A percentile compares a stretch with the other conserved stretches of the same genome.
These are phyloP conservation scores for Lasiommata megera DNA, from an alignment of 2,888 invertebrate species.

Conservation along the genomic window DNA sequence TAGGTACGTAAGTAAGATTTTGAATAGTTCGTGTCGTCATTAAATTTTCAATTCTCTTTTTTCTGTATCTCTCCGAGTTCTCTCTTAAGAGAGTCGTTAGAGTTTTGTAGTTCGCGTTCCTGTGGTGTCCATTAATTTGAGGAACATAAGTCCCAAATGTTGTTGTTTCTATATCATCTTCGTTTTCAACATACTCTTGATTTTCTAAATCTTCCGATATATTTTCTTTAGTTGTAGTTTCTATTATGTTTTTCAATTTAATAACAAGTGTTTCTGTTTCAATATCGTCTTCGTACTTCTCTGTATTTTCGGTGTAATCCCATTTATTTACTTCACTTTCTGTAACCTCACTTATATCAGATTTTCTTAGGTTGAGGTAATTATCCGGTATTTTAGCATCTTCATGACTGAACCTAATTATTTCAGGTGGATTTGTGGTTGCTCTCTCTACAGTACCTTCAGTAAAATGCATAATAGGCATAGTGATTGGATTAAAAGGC, in stretches of 20 bases:
- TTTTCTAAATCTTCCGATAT: slow-evolving; percentile 20
- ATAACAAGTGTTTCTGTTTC: slow-evolving; percentile 46
- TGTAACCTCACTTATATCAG: slow-evolving; percentile 30
- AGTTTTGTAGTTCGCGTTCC: slow-evolving; percentile 54
- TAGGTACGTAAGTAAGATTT: slow-evolving; percentile 50
- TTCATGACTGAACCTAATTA: slow-evolving; percentile 62
- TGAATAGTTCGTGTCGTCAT: slow-evolving; percentile 51
- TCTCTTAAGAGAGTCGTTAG: slow-evolving; percentile 45
- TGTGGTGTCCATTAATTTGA: slow-evolving; percentile 69
- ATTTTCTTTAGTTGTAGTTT: slow-evolving; percentile 37
- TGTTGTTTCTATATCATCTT: slow-evolving; percentile 30
- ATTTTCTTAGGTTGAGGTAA: slow-evolving; percentile 43
- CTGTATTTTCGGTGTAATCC: slow-evolving; percentile 24
- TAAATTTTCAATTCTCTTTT: slow-evolving; percentile 53
- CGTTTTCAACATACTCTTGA: slow-evolving; percentile 14
- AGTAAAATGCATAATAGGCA: slow-evolving; percentile 47
- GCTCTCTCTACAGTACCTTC: slow-evolving; percentile 42
- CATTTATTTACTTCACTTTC: slow-evolving; percentile 35
- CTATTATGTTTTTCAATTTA: slow-evolving; percentile 53
- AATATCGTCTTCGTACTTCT: slow-evolving; percentile 25
- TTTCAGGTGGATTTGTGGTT: slow-evolving; percentile 50
- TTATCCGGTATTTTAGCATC: slow-evolving; percentile 67
- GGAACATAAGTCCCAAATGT: slow-evolving; percentile 55
- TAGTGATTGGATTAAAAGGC: slow-evolving; percentile 35
- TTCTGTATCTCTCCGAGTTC: slow-evolving; percentile 53